Evolutionary conservation across 2,797 vertebrate species (phyloP).

Genomic region (Xenops minutus): DNA sequence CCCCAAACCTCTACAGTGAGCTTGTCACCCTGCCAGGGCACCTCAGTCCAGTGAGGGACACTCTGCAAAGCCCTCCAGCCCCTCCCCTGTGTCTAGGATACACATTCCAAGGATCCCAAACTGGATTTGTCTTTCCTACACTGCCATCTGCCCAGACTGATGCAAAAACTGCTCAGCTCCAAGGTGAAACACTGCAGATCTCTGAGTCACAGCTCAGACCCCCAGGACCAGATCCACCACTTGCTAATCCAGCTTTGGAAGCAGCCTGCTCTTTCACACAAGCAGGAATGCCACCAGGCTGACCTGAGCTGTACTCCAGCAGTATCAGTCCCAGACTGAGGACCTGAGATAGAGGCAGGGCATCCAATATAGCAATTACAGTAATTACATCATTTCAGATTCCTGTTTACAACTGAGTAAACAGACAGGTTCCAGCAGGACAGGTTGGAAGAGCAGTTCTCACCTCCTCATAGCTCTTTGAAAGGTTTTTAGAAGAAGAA

Average conservation of each 20-base stretch:
- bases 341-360: not conserved
- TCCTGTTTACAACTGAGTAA: not conserved
- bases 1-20: fast-evolving
- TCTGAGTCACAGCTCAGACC: fast-evolving
- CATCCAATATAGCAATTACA: not conserved
- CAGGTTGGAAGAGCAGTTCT: not conserved
- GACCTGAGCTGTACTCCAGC: not conserved
- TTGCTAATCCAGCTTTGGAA: not conserved
- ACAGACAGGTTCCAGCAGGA: not conserved
- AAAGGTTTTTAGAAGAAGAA: slow-evolving; percentile 73
- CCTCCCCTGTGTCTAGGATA: not conserved
- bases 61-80: not conserved
- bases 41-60: not conserved
- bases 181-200: not conserved
- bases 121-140: not conserved
- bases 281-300: not conserved
- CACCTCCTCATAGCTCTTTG: slow-evolving; percentile 87
- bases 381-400: not conserved
- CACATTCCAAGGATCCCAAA: not conserved
- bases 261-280: fast-evolving
- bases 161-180: not conserved
- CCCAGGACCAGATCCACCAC: not conserved
- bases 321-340: not conserved
- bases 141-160: not conserved
- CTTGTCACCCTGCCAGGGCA: not conserved